Conservation (phyloP, 2,797 vertebrate genomes). For the Schizopygopsis pylzovi region DNA sequence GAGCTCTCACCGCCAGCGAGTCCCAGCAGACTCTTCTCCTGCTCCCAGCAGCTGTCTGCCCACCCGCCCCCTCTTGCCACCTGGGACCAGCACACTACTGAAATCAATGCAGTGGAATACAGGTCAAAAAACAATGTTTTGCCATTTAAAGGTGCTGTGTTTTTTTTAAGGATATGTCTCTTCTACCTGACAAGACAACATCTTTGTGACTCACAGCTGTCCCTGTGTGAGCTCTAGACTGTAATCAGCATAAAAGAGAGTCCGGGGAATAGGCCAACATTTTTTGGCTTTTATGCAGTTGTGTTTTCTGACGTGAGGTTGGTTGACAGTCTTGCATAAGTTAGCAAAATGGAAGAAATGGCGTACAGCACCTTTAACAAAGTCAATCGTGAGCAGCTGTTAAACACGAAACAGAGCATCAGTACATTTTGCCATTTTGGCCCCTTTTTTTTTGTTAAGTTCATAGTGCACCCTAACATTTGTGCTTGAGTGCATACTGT, state of each 20-base stretch:
- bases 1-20: slow-evolving; percentile 66
- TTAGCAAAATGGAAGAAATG: background rate
- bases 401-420: background rate
- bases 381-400: background rate
- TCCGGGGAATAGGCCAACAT: background rate
- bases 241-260: background rate
- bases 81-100: slow-evolving; percentile 43
- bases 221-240: background rate
- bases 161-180: background rate
- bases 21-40: slow-evolving; percentile 45
- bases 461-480: background rate
- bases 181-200: background rate
- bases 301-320: background rate
- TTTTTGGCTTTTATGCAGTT: background rate
- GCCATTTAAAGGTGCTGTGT: background rate
- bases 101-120: background rate
- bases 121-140: background rate
- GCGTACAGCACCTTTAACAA: background rate
- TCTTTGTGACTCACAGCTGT: background rate
- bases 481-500: background rate
- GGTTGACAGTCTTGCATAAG: background rate
- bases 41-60: slow-evolving; percentile 50
- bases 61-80: slow-evolving; percentile 61
- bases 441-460: background rate
- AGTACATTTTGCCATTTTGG: background rate